Conservation (phyloP, 1,140 invertebrate species). For the Zaprionus lachaisei region DNA sequence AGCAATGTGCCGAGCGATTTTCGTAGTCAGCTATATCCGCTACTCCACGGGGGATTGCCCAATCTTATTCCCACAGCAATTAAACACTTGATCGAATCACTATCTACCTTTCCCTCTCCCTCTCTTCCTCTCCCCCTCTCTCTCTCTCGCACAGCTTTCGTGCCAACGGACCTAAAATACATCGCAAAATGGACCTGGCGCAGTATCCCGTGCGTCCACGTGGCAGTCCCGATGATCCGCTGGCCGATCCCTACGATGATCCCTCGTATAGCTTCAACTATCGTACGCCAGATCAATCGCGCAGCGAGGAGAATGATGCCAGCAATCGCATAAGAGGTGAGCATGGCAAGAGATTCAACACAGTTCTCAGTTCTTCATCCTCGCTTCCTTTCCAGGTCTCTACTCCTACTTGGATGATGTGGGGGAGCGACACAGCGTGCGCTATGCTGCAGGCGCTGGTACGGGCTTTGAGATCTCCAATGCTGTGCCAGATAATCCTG, state of each 20-base stretch:
- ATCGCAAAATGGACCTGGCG: conserved; percentile 88
- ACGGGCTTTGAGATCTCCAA: conserved; percentile 90
- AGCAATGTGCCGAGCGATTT: conserved; percentile 38
- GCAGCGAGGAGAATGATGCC: conserved; percentile 88
- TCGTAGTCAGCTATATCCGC: conserved; percentile 22
- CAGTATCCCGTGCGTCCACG: conserved; percentile 87
- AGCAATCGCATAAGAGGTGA: conserved; percentile 86
- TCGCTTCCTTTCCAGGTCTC: conserved; percentile 82
- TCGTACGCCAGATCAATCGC: conserved; percentile 87
- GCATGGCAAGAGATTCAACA: background rate
- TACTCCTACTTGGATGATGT: conserved; percentile 90
- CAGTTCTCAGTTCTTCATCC: too few relatives aligned
- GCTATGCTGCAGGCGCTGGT: conserved; percentile 89
- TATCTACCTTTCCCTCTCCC: background rate
- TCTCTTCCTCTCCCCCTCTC: conserved; percentile 2
- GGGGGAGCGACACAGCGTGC: conserved; percentile 89
- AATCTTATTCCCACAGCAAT: conserved; percentile 45
- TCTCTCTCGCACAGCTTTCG: conserved; percentile 85
- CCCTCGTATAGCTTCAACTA: conserved; percentile 89
- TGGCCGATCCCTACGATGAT: conserved; percentile 89
- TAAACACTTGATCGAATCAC: conserved; percentile 1
- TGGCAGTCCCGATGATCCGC: conserved; percentile 88
- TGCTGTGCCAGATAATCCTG: conserved; percentile 87
- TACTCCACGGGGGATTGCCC: conserved; percentile 37
- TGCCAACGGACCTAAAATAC: conserved; percentile 88